These are phyloP conservation scores for Drosophila quinaria DNA, from an alignment of 2,888 invertebrate genomes.

Conservation along the genomic window DNA sequence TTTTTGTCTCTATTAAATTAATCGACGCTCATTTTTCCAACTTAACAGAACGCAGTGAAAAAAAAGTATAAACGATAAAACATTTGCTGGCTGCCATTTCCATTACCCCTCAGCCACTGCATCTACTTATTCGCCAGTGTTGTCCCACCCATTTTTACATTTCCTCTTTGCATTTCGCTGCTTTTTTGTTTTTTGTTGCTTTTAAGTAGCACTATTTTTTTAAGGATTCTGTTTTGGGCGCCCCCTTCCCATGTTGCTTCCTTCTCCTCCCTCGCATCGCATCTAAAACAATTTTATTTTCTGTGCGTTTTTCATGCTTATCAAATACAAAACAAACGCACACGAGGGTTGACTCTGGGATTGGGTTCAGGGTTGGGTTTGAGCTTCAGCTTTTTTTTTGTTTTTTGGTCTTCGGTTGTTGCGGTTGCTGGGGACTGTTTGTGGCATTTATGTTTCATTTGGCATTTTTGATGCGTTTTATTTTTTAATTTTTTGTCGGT, in stretches of 20 bases:
- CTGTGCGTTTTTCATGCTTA: constrained; percentile 80
- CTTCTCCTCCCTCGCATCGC: constrained; percentile 20
- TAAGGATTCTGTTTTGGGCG: constrained; percentile 75
- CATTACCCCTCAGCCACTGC: constrained; percentile 35
- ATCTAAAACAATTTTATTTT: constrained; percentile 67
- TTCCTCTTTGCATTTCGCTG: constrained; percentile 48
- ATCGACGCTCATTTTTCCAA: constrained; percentile 84
- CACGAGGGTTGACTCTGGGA: constrained; percentile 63
- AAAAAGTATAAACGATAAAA: constrained; percentile 78
- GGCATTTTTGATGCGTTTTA: constrained; percentile 73
- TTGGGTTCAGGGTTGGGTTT: constrained; percentile 10
- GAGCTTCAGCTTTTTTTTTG: neutral
- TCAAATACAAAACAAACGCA: constrained; percentile 83
- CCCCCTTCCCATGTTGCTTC: constrained; percentile 3
- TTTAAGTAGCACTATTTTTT: constrained; percentile 81
- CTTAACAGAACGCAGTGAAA: constrained; percentile 76
- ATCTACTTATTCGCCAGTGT: constrained; percentile 41
- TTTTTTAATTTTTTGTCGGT: constrained; percentile 54
- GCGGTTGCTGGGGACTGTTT: constrained; percentile 55
- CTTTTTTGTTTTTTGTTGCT: constrained; percentile 46
- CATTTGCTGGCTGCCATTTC: constrained; percentile 67
- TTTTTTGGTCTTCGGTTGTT: constrained; percentile 25
- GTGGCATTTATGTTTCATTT: constrained; percentile 78
- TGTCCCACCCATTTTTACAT: constrained; percentile 65
- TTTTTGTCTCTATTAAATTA: constrained; percentile 85